These are phyloP conservation scores for Dinomys branickii DNA, from an alignment of 2,113 vertebrate species.

Conservation along the genomic window DNA sequence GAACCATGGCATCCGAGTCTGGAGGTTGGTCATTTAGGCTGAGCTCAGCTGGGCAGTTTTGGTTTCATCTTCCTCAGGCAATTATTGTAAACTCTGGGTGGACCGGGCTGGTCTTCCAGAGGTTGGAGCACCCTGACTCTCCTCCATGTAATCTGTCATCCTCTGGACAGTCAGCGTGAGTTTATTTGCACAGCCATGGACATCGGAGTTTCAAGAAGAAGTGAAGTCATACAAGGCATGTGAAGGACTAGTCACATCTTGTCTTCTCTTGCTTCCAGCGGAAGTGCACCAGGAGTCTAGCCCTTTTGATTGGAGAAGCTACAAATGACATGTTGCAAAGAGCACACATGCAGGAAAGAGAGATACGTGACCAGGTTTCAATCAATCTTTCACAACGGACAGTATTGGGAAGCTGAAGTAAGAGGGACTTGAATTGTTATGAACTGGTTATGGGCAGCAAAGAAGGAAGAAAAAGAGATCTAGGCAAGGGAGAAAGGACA, in stretches of 20 bases:
- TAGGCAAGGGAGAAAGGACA: conserved; percentile 36
- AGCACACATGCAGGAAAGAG: too few species aligned
- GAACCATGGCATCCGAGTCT: not conserved
- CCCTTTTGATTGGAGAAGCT: not conserved
- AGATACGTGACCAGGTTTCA: not conserved
- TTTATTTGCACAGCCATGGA: not conserved
- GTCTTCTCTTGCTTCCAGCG: not conserved
- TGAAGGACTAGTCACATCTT: not conserved
- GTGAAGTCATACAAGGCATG: not conserved
- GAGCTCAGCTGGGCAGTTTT: not conserved
- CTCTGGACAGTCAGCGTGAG: not conserved
- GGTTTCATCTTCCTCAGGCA: not conserved
- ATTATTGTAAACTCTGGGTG: not conserved
- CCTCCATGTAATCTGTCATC: not conserved
- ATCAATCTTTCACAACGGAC: not conserved
- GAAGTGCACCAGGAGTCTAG: not conserved
- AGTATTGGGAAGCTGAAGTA: not conserved
- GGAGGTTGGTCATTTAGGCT: not conserved
- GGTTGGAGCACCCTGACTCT: not conserved
- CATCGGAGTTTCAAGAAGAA: not conserved
- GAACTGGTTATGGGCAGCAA: not conserved
- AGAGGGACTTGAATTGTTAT: not conserved
- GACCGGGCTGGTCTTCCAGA: not conserved
- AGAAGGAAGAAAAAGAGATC: not conserved
- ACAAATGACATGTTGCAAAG: not conserved